These are phyloP conservation scores for Holothuria leucospilota DNA, from an alignment of 53 echinoderm and acorn worm genomes.

Conservation along the genomic window DNA sequence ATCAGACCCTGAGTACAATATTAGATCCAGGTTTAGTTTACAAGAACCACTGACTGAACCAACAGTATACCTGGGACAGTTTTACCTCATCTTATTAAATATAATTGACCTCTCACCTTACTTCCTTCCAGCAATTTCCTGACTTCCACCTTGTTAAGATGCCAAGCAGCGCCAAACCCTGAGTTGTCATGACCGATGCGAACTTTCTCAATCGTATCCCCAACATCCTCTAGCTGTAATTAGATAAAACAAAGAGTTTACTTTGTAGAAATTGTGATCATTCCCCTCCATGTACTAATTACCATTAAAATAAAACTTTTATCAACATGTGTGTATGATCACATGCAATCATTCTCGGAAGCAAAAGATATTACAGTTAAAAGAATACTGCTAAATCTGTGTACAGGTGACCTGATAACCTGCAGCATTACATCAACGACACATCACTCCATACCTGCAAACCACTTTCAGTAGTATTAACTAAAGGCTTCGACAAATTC, in stretches of 20 bases:
- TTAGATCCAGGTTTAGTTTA: too few species aligned
- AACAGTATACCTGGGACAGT: too few species aligned
- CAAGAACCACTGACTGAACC: too few species aligned
- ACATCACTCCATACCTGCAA: too few species aligned
- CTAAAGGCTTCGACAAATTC: too few species aligned
- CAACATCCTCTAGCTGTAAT: conserved; percentile 90
- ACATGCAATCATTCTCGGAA: too few species aligned
- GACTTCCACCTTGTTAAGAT: conserved; percentile 93
- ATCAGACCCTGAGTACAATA: too few species aligned
- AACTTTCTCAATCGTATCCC: conserved; percentile 89
- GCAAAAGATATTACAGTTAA: too few species aligned
- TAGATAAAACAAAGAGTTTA: conserved; percentile 1
- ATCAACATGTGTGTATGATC: background rate
- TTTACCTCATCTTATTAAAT: background rate
- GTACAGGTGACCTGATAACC: too few species aligned
- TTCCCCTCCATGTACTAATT: background rate
- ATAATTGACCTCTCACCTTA: conserved; percentile 61
- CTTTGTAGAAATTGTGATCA: background rate
- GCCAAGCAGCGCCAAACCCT: conserved; percentile 97
- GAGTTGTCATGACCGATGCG: conserved; percentile 93
- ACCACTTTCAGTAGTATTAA: too few species aligned
- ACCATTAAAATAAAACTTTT: background rate
- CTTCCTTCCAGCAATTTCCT: conserved; percentile 81
- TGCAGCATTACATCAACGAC: too few species aligned
- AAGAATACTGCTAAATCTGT: too few species aligned